phyloP scores from a whole-genome alignment of 2,113 vertebrate genomes.

The Laticauda colubrina region DNA sequence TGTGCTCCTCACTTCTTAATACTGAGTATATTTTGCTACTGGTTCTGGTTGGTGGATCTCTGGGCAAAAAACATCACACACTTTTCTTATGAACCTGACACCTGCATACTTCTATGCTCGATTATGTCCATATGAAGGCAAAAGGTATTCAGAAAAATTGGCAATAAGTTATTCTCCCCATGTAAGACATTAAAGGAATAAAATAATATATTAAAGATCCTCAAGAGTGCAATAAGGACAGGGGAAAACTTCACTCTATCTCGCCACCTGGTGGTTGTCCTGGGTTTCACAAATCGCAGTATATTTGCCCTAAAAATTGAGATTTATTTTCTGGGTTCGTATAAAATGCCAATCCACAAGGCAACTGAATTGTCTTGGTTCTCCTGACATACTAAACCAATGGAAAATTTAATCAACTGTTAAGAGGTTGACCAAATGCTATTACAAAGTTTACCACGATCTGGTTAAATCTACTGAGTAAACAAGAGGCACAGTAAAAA shows the following conservation, averaged over 20 bases:
- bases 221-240: background rate
- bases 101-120: background rate
- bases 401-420: background rate
- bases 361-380: background rate
- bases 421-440: background rate
- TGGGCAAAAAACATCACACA: background rate
- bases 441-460: background rate
- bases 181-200: background rate
- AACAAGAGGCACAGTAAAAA: background rate
- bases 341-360: background rate
- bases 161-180: rapidly evolving
- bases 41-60: background rate
- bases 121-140: background rate
- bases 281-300: background rate
- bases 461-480: background rate
- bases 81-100: background rate
- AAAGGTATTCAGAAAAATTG: background rate
- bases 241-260: background rate
- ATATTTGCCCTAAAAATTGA: background rate
- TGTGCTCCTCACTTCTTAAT: background rate
- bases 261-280: background rate
- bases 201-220: background rate
- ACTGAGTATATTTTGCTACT: background rate
- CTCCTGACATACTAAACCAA: background rate
- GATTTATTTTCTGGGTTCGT: background rate